Evolutionary conservation across 2,113 vertebrate genomes (phyloP).

Genomic region (Atlantisia rogersi): DNA sequence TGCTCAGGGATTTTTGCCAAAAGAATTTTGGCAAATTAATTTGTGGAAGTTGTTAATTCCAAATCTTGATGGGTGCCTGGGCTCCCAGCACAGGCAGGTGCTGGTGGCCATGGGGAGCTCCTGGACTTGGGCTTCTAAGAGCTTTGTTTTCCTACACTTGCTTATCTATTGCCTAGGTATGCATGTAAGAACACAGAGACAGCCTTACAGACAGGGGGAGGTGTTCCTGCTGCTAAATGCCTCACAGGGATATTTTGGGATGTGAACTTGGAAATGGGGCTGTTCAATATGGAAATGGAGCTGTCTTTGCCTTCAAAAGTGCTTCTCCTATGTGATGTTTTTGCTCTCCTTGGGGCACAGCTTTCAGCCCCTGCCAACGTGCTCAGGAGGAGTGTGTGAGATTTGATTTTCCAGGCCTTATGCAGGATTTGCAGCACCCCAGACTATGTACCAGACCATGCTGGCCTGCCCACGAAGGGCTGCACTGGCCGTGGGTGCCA

Average conservation of each 20-base stretch:
- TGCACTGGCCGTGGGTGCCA: neutral
- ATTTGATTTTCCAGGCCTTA: neutral
- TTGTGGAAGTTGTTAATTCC: neutral
- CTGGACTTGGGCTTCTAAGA: neutral
- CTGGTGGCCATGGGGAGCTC: rapidly evolving
- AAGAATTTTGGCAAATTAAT: neutral
- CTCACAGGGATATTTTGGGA: neutral
- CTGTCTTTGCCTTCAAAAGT: neutral
- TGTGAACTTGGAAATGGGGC: neutral
- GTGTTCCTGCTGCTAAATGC: neutral
- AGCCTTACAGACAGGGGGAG: neutral
- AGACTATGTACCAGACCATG: rapidly evolving
- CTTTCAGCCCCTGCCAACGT: neutral
- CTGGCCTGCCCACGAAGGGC: neutral
- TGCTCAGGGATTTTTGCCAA: neutral
- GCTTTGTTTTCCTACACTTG: neutral
- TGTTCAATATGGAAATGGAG: neutral
- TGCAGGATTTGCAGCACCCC: neutral
- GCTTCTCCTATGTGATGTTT: neutral
- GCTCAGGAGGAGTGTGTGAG: neutral
- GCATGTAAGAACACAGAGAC: neutral
- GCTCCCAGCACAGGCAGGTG: rapidly evolving
- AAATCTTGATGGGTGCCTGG: neutral
- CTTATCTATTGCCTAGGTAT: neutral
- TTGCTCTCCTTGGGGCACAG: rapidly evolving